These are phyloP conservation scores for Philereme vetulata DNA, from an alignment of 2,888 invertebrate species.

Conservation along the genomic window DNA sequence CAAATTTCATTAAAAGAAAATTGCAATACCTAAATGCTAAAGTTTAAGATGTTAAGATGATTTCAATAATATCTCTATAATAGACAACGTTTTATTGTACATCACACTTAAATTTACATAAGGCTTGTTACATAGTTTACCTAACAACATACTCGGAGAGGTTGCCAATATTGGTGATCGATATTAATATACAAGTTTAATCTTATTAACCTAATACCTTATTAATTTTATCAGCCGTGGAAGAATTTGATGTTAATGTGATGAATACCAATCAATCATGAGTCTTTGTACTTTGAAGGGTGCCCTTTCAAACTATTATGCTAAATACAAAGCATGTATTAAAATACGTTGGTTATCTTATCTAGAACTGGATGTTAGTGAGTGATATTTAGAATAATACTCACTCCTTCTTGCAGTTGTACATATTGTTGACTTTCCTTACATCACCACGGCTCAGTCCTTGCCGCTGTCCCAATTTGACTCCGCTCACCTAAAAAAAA, in stretches of 20 bases:
- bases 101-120: no score
- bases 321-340: background rate
- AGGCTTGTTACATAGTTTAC: no score
- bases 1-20: no score
- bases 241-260: slow-evolving; percentile 3
- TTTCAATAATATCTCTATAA: no score
- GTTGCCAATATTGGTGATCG: slow-evolving; percentile 1
- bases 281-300: background rate
- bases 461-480: slow-evolving; percentile 88
- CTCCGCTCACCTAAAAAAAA: slow-evolving; percentile 58
- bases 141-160: no score
- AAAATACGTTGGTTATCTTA: background rate
- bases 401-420: slow-evolving; percentile 85
- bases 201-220: background rate
- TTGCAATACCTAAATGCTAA: no score
- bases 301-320: background rate
- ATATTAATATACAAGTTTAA: slow-evolving; percentile 1
- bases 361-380: background rate
- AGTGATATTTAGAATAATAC: slow-evolving; percentile 31
- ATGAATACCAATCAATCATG: background rate
- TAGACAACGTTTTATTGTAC: no score
- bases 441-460: slow-evolving; percentile 89
- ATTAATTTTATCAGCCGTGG: no score
- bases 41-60: no score
- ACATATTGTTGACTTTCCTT: slow-evolving; percentile 90